These are phyloP conservation scores for Antheraea yamamai DNA, from an alignment of 2,888 invertebrate species.

Conservation along the genomic window DNA sequence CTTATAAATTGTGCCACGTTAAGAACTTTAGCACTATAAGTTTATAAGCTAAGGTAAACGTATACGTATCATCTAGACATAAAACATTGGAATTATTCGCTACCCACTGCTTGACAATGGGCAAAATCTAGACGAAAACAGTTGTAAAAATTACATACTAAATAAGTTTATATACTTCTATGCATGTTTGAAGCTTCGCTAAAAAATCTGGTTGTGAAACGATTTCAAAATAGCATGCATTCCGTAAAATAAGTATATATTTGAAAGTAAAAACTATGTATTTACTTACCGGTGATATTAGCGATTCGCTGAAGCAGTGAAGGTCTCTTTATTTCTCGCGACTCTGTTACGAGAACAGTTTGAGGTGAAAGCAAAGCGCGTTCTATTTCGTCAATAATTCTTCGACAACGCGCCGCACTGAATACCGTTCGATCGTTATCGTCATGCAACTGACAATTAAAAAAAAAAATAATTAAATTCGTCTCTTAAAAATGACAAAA, in stretches of 20 bases:
- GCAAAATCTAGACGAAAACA: too few species aligned
- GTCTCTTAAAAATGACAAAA: neutral
- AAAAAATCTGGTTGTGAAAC: too few species aligned
- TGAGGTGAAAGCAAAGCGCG: constrained; percentile 3
- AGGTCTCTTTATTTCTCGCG: neutral
- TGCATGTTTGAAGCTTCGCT: too few species aligned
- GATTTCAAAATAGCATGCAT: neutral
- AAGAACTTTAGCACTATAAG: too few species aligned
- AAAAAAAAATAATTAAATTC: neutral
- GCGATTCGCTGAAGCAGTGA: constrained; percentile 34
- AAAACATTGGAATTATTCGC: too few species aligned
- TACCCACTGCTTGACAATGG: too few species aligned
- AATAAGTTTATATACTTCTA: too few species aligned
- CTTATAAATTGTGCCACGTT: neutral
- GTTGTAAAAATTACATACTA: too few species aligned
- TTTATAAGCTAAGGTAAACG: too few species aligned
- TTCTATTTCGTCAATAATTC: constrained; percentile 1
- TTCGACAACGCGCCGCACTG: neutral
- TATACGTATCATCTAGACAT: too few species aligned
- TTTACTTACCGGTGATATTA: constrained; percentile 30
- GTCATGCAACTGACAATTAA: neutral
- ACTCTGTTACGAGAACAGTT: neutral
- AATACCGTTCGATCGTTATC: neutral
- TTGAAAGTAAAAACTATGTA: neutral
- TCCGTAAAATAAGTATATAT: neutral